These are phyloP conservation scores for Montipora sp. DNA, from an alignment of 64 coral and sea anemone genomes.

Conservation along the genomic window DNA sequence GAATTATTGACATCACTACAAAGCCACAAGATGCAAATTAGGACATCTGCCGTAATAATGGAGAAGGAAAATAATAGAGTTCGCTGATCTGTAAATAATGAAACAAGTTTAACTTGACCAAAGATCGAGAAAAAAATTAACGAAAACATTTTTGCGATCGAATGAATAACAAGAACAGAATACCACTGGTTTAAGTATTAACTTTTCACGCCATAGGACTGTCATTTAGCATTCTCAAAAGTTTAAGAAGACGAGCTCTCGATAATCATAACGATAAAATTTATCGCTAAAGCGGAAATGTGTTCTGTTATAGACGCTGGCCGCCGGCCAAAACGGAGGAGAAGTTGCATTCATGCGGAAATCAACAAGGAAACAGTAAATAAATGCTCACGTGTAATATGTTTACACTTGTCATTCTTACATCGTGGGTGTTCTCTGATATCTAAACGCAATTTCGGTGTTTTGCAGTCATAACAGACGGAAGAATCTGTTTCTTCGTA, in stretches of 20 bases:
- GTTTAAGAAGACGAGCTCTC: slow-evolving; percentile 2
- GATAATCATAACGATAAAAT: slow-evolving; percentile 37
- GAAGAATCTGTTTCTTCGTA: too few relatives aligned
- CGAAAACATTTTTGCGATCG: neutral
- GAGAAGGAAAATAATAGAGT: neutral
- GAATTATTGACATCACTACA: neutral
- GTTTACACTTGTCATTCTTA: slow-evolving; percentile 37
- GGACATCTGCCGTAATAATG: neutral
- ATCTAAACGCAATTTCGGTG: neutral
- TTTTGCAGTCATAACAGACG: too few relatives aligned
- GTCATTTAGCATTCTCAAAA: neutral
- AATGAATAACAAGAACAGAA: neutral
- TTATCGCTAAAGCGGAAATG: slow-evolving; percentile 4
- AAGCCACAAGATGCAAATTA: neutral
- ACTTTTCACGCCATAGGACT: neutral
- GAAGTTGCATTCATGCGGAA: neutral
- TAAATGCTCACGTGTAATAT: neutral
- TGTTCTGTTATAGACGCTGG: neutral
- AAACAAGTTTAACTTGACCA: neutral
- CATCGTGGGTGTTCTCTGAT: neutral
- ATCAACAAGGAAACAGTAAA: slow-evolving; percentile 17
- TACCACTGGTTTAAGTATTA: slow-evolving; percentile 20
- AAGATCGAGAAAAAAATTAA: neutral
- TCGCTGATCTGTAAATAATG: neutral
- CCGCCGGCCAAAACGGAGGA: neutral